Base-by-base conservation (phyloP, 30 jellyfish, hydroid and myxozoan genomes). In the Pelagia noctiluca region DNA sequence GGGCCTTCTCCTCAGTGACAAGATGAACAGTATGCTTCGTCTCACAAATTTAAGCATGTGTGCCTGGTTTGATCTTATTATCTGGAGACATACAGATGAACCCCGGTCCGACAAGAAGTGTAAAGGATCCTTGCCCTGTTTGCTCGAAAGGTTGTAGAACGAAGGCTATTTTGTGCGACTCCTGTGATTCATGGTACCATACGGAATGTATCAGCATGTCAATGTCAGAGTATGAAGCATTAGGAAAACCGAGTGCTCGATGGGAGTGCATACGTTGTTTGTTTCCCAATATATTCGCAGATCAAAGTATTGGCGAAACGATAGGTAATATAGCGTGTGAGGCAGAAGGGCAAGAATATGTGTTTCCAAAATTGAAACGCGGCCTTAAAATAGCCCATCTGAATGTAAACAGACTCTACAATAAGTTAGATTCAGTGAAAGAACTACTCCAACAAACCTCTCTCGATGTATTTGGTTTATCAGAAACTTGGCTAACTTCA, bases 31-130 rank as follows among this genome's bases (percentile, higher is more conserved):
- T 63, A 63, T 57, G 89, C 89, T 78, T 60, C 71, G 89, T 68
- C 89, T 60, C 89, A 63, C 89, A 50, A 78, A 57, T 38, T 54
- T 63, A 34, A 78, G 70, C 22, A 78, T 60, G 89, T 78, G 71
- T 78, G 89, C 83, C 71, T 78, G 83, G 89, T 63, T 60, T 61
- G 83, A 78, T 78, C 89, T 30, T 78, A 25, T 52, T 78, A 22
- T 25, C 80, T 79, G 69, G 75, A 81, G 71, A 78, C 70, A 63
- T 61, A 60, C 81, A 78, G 72, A 28, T 63, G 83, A 62, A 78
- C 83, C 90, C 74, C 21, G 85, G 86, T 28, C 91, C 91, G 50
- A 78, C 89, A 63, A 61, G 89, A 66, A 61, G 89, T 48, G 86
- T 64, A 53, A 81, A 68, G 33, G 93, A 53, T 69, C 79, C 87